Conservation (phyloP, 2,888 invertebrate genomes). For the Drosophila hamatofila region DNA sequence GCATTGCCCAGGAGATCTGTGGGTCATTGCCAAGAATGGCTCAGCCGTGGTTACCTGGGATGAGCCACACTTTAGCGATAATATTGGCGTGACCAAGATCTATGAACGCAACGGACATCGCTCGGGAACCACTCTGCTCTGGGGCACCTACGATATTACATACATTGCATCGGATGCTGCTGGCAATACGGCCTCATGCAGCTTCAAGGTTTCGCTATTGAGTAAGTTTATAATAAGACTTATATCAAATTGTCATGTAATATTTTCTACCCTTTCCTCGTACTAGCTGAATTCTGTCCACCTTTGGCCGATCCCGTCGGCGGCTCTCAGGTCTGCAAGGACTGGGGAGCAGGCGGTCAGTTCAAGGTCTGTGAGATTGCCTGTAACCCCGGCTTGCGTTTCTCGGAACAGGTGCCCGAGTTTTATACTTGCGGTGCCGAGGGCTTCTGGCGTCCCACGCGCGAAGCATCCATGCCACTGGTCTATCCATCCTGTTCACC, state of each 20-base stretch:
- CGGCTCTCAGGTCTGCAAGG: conserved; percentile 95
- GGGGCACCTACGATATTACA: conserved; percentile 96
- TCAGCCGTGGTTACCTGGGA: conserved; percentile 96
- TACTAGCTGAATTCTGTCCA: conserved; percentile 95
- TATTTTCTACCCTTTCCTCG: fast-evolving
- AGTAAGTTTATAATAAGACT: conserved; percentile 87
- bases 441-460: conserved; percentile 98
- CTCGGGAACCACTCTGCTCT: conserved; percentile 94
- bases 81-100: conserved; percentile 92
- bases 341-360: conserved; percentile 98
- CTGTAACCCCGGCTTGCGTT: conserved; percentile 93
- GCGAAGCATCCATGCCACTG: conserved; percentile 91
- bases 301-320: conserved; percentile 95
- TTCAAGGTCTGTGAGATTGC: conserved; percentile 97
- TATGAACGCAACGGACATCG: conserved; percentile 94
- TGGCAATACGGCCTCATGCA: conserved; percentile 95
- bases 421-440: conserved; percentile 99
- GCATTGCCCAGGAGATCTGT: conserved; percentile 96
- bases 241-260: background rate
- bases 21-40: conserved; percentile 97
- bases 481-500: conserved; percentile 96
- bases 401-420: conserved; percentile 96
- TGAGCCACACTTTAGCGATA: conserved; percentile 95
- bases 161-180: conserved; percentile 97
- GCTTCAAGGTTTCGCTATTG: conserved; percentile 95